Evolutionary conservation across 2,888 invertebrate genomes (phyloP).

Genomic region (Shargacucullia verbasci): DNA sequence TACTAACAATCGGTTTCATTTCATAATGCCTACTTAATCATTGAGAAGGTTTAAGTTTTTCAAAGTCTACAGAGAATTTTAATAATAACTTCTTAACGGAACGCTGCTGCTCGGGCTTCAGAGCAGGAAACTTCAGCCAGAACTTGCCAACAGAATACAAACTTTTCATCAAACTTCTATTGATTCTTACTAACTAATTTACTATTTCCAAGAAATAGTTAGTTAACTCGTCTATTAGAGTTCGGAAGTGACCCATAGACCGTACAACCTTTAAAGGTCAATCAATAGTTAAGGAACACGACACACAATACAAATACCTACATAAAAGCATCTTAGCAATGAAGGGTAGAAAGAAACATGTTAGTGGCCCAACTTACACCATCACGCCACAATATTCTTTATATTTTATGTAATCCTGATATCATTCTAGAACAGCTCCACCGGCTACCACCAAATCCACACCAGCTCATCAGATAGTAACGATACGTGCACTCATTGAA

Average conservation of each 20-base stretch:
- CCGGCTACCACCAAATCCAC: constrained; percentile 90
- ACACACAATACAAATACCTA: no score
- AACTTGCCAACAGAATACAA: constrained; percentile 4
- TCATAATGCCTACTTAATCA: no score
- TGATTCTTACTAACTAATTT: constrained; percentile 7
- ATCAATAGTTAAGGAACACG: constrained; percentile 14
- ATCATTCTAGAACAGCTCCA: constrained; percentile 88
- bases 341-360: no score
- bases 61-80: no score
- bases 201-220: constrained; percentile 15
- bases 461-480: constrained; percentile 91
- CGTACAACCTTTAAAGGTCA: constrained; percentile 32
- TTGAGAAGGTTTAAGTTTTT: no score
- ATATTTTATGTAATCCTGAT: constrained; percentile 12
- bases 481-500: no score
- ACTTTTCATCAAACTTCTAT: constrained; percentile 10
- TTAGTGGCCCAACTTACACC: no score
- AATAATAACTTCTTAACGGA: not conserved
- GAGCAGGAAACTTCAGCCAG: not conserved
- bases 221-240: constrained; percentile 9
- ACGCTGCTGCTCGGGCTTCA: no score
- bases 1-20: no score
- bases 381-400: no score
- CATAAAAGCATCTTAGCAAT: no score
- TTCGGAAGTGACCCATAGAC: constrained; percentile 12